Evolutionary conservation across 2,888 invertebrate species (phyloP).

Genomic region (Drosophila monieri): DNA sequence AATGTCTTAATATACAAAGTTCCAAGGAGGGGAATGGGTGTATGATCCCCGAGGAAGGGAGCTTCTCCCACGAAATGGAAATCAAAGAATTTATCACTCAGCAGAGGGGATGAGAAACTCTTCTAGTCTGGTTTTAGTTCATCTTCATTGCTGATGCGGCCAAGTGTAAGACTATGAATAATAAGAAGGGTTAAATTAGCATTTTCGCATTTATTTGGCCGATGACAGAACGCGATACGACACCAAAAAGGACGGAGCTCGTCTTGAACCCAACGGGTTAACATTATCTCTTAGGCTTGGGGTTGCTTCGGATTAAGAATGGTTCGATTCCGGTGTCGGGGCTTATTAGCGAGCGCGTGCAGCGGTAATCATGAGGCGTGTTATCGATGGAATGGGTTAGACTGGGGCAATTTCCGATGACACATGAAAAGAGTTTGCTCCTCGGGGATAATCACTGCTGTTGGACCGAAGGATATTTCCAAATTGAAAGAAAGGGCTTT

Average conservation of each 20-base stretch:
- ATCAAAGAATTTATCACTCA: slow-evolving; percentile 70
- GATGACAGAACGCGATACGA: slow-evolving; percentile 74
- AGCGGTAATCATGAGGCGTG: slow-evolving; percentile 67
- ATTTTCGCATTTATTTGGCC: slow-evolving; percentile 81
- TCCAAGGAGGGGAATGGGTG: slow-evolving; percentile 12
- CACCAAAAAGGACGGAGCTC: slow-evolving; percentile 35
- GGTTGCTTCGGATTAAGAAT: slow-evolving; percentile 15
- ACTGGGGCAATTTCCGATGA: slow-evolving; percentile 71
- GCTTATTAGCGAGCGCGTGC: slow-evolving; percentile 75
- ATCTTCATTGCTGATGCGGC: slow-evolving; percentile 50
- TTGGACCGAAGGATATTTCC: slow-evolving; percentile 35
- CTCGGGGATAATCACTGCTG: slow-evolving; percentile 63
- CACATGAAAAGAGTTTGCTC: slow-evolving; percentile 63
- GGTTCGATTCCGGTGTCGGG: slow-evolving; percentile 6
- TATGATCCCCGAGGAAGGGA: slow-evolving; percentile 44
- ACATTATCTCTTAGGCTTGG: slow-evolving; percentile 12
- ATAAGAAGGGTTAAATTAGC: slow-evolving; percentile 83
- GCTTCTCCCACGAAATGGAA: slow-evolving; percentile 73
- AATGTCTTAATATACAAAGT: slow-evolving; percentile 70
- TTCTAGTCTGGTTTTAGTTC: slow-evolving; percentile 28
- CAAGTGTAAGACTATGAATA: slow-evolving; percentile 82
- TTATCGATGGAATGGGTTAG: slow-evolving; percentile 50
- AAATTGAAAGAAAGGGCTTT: slow-evolving; percentile 48
- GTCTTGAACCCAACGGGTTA: slow-evolving; percentile 21
- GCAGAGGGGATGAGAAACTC: slow-evolving; percentile 12